phyloP scores from a whole-genome alignment of 2,888 invertebrate genomes.

The Drosophila falleni region DNA sequence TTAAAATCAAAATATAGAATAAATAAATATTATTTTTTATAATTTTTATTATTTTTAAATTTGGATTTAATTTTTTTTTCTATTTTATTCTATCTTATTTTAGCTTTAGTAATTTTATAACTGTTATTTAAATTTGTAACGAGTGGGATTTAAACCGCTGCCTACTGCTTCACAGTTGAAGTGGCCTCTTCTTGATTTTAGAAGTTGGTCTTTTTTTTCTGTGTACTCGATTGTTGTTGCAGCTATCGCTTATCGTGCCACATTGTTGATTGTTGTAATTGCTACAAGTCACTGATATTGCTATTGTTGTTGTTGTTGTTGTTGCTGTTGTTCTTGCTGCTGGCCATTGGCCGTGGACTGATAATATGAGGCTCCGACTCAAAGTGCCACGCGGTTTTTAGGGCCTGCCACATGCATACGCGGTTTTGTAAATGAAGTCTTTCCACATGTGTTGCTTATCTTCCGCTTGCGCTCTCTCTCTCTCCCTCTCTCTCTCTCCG shows the following conservation, averaged over 20 bases:
- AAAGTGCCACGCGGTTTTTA: constrained; percentile 32
- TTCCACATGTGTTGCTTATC: constrained; percentile 53
- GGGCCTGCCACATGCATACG: constrained; percentile 44
- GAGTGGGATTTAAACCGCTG: too few species aligned
- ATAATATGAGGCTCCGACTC: constrained; percentile 45
- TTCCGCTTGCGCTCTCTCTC: constrained; percentile 3
- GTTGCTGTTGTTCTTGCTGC: constrained; percentile 64
- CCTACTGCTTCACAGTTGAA: too few species aligned
- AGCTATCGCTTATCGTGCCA: constrained; percentile 60
- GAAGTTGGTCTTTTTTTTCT: too few species aligned
- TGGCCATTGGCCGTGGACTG: constrained; percentile 60
- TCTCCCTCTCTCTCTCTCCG: neutral
- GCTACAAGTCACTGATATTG: constrained; percentile 59
- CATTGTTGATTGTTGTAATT: constrained; percentile 70
- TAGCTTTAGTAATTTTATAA: too few species aligned
- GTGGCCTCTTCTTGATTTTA: too few species aligned
- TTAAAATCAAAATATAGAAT: too few species aligned
- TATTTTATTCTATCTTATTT: too few species aligned
- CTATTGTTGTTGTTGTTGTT: constrained; percentile 56
- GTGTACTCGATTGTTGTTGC: constrained; percentile 26
- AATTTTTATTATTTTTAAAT: too few species aligned
- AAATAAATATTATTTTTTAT: too few species aligned
- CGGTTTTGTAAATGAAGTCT: constrained; percentile 34
- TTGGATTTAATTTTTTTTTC: too few species aligned
- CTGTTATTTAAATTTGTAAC: too few species aligned